Evolutionary conservation across 2,888 invertebrate genomes (phyloP).

Genomic region (Drosophila suboccidentalis): DNA sequence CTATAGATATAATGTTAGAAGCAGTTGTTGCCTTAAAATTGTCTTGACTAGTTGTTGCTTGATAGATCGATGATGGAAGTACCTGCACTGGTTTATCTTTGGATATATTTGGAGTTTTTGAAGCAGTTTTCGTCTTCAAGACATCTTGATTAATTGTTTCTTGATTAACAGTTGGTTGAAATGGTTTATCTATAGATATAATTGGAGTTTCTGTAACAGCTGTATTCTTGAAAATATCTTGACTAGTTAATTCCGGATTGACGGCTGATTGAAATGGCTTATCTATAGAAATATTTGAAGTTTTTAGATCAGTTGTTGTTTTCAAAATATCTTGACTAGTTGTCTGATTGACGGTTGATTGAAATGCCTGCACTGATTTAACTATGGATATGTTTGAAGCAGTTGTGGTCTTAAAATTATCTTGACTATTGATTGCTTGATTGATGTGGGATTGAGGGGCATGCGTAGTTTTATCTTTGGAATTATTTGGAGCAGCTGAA

Average conservation of each 20-base stretch:
- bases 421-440: background rate
- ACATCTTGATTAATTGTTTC: background rate
- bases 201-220: background rate
- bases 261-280: background rate
- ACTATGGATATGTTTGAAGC: no score
- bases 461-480: background rate
- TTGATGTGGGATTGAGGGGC: background rate
- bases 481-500: background rate
- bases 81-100: no score
- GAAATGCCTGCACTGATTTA: background rate
- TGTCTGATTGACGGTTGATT: conserved; percentile 2
- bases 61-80: background rate
- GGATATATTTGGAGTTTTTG: background rate
- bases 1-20: background rate
- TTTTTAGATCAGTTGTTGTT: background rate
- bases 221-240: background rate
- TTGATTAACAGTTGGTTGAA: conserved; percentile 1
- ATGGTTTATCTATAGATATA: no score
- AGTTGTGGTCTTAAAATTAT: background rate
- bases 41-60: background rate
- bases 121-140: background rate
- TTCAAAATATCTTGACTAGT: background rate
- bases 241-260: background rate
- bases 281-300: background rate
- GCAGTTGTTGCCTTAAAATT: background rate